Evolutionary conservation across 2,888 invertebrate species (phyloP).

Genomic region (Trachelus troglodyta): DNA sequence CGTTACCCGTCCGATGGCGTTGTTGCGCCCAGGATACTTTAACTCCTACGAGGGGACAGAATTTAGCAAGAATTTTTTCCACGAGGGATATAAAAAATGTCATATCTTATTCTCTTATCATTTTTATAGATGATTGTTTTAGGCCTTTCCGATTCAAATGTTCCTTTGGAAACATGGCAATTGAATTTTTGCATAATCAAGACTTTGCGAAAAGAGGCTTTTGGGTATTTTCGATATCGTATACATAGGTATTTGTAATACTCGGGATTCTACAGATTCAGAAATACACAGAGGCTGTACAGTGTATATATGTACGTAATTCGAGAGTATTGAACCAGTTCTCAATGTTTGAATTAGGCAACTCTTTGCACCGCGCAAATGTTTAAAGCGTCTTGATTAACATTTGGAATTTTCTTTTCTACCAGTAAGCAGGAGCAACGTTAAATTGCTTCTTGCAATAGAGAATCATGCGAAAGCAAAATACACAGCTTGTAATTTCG

Average conservation of each 20-base stretch:
- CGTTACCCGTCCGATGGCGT: slow-evolving; percentile 37
- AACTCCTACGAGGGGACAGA: neutral
- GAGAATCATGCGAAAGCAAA: neutral
- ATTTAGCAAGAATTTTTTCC: neutral
- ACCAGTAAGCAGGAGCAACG: neutral
- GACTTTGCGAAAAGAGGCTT: neutral
- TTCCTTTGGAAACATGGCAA: neutral
- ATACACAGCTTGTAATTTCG: neutral
- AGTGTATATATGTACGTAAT: neutral
- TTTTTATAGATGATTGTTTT: neutral
- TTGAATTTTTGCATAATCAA: neutral
- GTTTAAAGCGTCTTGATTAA: neutral
- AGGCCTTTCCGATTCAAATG: neutral
- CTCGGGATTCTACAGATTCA: neutral
- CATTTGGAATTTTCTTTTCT: neutral
- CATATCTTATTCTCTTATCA: neutral
- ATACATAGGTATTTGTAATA: neutral
- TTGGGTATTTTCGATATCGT: neutral
- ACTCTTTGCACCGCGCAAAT: neutral
- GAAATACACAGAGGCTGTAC: neutral
- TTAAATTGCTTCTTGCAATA: neutral
- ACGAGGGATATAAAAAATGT: neutral
- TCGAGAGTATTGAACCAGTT: neutral
- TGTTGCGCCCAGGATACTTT: slow-evolving; percentile 8
- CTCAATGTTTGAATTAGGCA: neutral